These are phyloP conservation scores for Sycon ciliatum DNA, from an alignment of 37 sponge, comb jelly and placozoan species.

Conservation along the genomic window DNA sequence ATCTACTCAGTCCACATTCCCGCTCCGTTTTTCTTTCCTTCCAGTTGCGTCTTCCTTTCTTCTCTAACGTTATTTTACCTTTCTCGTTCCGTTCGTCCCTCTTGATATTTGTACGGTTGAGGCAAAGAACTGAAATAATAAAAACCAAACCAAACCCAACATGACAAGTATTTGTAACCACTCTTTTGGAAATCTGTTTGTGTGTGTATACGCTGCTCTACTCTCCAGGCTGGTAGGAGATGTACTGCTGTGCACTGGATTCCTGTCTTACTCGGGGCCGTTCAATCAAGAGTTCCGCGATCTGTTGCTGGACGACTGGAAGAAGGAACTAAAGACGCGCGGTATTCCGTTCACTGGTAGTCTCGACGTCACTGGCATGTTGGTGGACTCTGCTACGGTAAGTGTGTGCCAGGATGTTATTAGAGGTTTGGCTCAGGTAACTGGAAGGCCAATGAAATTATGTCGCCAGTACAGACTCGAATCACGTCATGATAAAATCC, in stretches of 20 bases:
- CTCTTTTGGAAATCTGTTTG: not conserved
- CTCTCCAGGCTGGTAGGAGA: constrained; percentile 75
- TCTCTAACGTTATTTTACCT: not conserved
- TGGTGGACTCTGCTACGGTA: constrained; percentile 59
- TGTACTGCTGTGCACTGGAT: constrained; percentile 88
- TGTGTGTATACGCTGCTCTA: not conserved
- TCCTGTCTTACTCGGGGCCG: constrained; percentile 94
- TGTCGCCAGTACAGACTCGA: too few relatives aligned
- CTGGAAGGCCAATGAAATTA: too few relatives aligned
- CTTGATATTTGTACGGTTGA: too few relatives aligned
- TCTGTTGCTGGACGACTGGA: constrained; percentile 69
- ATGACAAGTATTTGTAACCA: not conserved
- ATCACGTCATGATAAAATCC: too few relatives aligned
- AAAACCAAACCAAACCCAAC: too few relatives aligned
- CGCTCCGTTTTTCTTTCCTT: too few relatives aligned
- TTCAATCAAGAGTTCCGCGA: constrained; percentile 97
- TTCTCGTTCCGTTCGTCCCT: too few relatives aligned
- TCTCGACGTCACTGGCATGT: constrained; percentile 74
- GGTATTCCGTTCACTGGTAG: constrained; percentile 63
- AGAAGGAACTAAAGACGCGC: constrained; percentile 60
- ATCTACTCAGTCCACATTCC: too few relatives aligned
- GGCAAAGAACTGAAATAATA: too few relatives aligned
- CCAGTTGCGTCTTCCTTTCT: too few relatives aligned
- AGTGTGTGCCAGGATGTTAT: too few relatives aligned
- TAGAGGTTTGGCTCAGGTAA: too few relatives aligned